Conservation (phyloP, 2,113 vertebrate genomes). For the Anas platyrhynchos region DNA sequence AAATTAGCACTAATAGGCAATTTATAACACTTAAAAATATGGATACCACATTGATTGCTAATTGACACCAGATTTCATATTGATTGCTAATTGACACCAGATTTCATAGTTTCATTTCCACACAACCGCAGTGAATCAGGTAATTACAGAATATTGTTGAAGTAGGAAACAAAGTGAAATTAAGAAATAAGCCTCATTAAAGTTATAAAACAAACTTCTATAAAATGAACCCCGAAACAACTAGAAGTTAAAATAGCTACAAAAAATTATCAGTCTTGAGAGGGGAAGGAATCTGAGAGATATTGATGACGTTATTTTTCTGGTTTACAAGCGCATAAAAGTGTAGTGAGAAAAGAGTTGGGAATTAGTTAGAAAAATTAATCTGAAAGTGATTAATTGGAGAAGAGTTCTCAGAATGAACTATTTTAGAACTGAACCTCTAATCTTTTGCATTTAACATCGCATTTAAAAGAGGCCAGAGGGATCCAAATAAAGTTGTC, state of each 20-base stretch:
- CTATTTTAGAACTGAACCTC: background rate
- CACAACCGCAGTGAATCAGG: constrained; percentile 4
- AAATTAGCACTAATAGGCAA: constrained; percentile 82
- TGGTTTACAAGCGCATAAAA: background rate
- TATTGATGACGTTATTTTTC: background rate
- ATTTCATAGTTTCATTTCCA: constrained; percentile 37
- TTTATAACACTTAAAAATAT: constrained; percentile 68
- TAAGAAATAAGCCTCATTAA: constrained; percentile 2
- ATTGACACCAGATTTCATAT: constrained; percentile 61
- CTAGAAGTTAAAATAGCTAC: background rate
- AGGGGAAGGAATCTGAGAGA: background rate
- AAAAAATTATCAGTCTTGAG: background rate
- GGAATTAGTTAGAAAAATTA: background rate
- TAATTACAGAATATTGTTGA: constrained; percentile 6
- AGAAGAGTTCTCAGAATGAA: background rate
- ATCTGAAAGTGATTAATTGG: background rate
- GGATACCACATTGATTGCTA: constrained; percentile 60
- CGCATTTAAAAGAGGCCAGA: background rate
- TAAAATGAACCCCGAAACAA: background rate
- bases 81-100: constrained; percentile 68
- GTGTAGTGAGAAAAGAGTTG: background rate
- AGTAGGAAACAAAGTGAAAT: constrained; percentile 16
- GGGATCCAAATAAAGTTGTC: background rate
- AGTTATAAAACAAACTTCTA: background rate
- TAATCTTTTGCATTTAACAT: background rate